A percentile compares a stretch with the other conserved stretches of the same genome.
phyloP scores from a whole-genome alignment of 2,888 invertebrate species.

The Idaea dimidiata region DNA sequence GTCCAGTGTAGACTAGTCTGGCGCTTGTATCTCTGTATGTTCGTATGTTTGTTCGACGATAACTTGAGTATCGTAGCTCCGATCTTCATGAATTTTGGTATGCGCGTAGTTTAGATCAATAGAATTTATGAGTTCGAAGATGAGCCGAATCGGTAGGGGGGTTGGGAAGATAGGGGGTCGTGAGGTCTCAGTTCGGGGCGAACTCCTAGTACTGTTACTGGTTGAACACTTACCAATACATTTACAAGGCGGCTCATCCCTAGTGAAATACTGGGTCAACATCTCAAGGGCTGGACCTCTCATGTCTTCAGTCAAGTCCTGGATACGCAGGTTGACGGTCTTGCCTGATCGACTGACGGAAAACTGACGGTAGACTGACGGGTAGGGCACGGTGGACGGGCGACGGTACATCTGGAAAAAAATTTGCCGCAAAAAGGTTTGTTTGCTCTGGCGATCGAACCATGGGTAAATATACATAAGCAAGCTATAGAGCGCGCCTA shows the following conservation, averaged over 20 bases:
- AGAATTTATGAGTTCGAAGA: too few species aligned
- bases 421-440: neutral
- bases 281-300: constrained; percentile 57
- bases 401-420: constrained; percentile 66
- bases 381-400: constrained; percentile 55
- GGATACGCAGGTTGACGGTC: constrained; percentile 54
- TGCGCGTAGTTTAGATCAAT: too few species aligned
- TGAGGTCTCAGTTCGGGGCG: too few species aligned
- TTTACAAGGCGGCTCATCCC: constrained; percentile 78
- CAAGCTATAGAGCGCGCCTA: too few species aligned
- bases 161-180: too few species aligned
- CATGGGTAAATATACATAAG: neutral
- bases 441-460: neutral
- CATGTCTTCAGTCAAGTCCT: constrained; percentile 72
- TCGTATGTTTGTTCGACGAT: too few species aligned
- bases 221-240: constrained; percentile 54
- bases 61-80: too few species aligned
- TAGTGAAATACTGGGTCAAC: constrained; percentile 63
- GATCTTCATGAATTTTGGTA: too few species aligned
- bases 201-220: too few species aligned
- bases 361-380: constrained; percentile 67
- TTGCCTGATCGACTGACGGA: constrained; percentile 41
- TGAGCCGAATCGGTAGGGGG: too few species aligned
- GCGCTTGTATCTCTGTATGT: too few species aligned
- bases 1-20: too few species aligned